Percentiles rank a stretch among this genome's conserved stretches.
Conservation (phyloP, 2,797 vertebrate genomes). For the Acanthurus tractus region DNA sequence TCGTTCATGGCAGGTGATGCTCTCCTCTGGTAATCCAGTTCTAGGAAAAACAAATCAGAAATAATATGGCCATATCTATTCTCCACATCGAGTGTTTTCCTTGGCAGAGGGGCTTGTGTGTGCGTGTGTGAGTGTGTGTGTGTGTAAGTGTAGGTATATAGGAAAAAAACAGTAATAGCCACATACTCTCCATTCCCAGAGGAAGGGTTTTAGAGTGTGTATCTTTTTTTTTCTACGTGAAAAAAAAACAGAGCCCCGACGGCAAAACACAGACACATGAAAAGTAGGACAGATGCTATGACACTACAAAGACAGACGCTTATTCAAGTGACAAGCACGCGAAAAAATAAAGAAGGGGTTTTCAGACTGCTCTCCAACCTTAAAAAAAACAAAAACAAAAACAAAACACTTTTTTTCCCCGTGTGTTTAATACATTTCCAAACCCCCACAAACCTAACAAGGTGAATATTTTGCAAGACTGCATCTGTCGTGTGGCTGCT, state of each 20-base stretch:
- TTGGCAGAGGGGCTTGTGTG: neutral
- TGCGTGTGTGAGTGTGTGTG: neutral
- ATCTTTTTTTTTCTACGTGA: slow-evolving; percentile 17
- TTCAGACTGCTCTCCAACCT: slow-evolving; percentile 23
- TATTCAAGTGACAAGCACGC: slow-evolving; percentile 47
- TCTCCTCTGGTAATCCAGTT: slow-evolving; percentile 6
- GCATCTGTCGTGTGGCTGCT: slow-evolving; percentile 23
- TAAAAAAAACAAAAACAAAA: neutral
- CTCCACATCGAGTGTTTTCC: neutral
- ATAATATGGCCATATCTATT: neutral
- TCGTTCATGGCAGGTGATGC: slow-evolving; percentile 18
- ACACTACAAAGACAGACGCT: slow-evolving; percentile 47
- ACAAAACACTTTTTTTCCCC: neutral
- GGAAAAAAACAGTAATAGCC: slow-evolving; percentile 26
- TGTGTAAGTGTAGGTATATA: slow-evolving; percentile 16
- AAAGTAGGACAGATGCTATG: slow-evolving; percentile 48
- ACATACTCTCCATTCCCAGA: slow-evolving; percentile 10
- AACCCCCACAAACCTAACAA: slow-evolving; percentile 28
- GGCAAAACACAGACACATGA: slow-evolving; percentile 32
- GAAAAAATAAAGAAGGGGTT: neutral
- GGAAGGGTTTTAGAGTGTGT: slow-evolving; percentile 42
- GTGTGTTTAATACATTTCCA: slow-evolving; percentile 37
- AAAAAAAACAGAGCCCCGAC: slow-evolving; percentile 15
- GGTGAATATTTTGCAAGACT: slow-evolving; percentile 26
- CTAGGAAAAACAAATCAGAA: slow-evolving; percentile 23